Base-by-base conservation (phyloP, 2,797 vertebrate species). In the Taenioides sp. region DNA sequence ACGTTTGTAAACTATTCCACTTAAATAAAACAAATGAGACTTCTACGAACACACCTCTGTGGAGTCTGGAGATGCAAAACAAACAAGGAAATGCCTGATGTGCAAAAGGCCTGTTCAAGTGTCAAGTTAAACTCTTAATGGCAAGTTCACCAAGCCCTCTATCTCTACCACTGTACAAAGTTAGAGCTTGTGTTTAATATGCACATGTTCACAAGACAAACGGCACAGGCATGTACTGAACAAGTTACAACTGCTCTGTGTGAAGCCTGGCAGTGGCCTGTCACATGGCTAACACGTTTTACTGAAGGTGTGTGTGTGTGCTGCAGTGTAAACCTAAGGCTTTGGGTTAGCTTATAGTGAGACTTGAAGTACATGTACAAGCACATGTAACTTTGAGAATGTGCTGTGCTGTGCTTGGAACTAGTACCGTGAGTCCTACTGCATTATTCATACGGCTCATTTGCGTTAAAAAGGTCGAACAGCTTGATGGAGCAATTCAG, bases 401-500 rank as follows among this genome's bases (percentile, higher is more conserved):
- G 76, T 47, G 16, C 67, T 5, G 76, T 43, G 14, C 67, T 5
- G 17, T 47, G 71, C 62, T 62, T 75, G 50, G 25, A 20, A 20
- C 14, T 4, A 23, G 37, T 62, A 54, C 12, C 3, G 12, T 64
- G 23, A 25, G 28, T 63, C 50, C 23, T 68, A 34, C 27, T 72
- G 23, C 52, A 47, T 80, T 31, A 25, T 37, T 72, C 2, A 3
- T 62, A 54, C 11, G 47, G 60, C 72, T 78, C 49, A 14, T 62
- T 58, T 62, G 31, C 47, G 72, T 54, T 34, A 28, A 61, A 34
- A 34, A 63, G 60, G 22, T 27, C 25, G 4, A 55, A 17, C 11
- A 34, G 12, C 25, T 58, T 49, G 59, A 74, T 10, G 20, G 5
- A 59, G 18, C 43, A 76, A 12, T n/a, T 65, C 67, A 61, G 57